Evolutionary conservation across 1,140 invertebrate genomes (phyloP).

Genomic region (Helicoverpa zea): DNA sequence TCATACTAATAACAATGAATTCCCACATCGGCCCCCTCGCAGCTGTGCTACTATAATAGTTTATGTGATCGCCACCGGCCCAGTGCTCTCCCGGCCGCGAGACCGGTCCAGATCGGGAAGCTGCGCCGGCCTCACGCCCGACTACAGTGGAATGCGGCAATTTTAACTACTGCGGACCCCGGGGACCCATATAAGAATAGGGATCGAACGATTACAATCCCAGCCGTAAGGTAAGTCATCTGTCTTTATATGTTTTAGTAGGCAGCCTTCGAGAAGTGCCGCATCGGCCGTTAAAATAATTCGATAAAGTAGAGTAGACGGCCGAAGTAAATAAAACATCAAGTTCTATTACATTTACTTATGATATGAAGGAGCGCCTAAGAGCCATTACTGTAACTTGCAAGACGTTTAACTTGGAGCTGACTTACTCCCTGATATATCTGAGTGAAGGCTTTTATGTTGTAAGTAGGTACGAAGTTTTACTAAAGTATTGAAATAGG

Average conservation of each 20-base stretch:
- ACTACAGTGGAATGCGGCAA: constrained; percentile 84
- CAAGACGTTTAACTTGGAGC: neutral
- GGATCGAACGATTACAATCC: constrained; percentile 68
- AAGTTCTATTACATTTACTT: constrained; percentile 25
- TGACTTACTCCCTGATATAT: neutral
- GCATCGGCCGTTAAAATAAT: constrained; percentile 14
- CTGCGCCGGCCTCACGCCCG: constrained; percentile 81
- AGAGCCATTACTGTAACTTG: constrained; percentile 1
- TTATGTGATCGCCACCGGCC: constrained; percentile 75
- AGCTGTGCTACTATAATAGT: constrained; percentile 73
- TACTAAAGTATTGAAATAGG: neutral
- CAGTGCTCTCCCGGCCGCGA: constrained; percentile 61
- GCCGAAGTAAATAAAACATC: constrained; percentile 31
- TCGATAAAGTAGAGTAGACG: constrained; percentile 28
- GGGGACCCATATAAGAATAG: constrained; percentile 76
- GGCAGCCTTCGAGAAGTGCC: neutral
- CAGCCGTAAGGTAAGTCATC: constrained; percentile 68
- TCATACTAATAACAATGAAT: constrained; percentile 74
- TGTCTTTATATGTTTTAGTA: constrained; percentile 17
- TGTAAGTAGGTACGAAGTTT: constrained; percentile 2
- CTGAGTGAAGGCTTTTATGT: neutral
- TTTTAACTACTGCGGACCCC: constrained; percentile 85
- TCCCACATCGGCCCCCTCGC: constrained; percentile 55
- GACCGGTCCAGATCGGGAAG: constrained; percentile 83
- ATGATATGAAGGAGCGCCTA: neutral